Conservation (phyloP, 1,140 invertebrate genomes). For the Marisa cornuarietis region DNA sequence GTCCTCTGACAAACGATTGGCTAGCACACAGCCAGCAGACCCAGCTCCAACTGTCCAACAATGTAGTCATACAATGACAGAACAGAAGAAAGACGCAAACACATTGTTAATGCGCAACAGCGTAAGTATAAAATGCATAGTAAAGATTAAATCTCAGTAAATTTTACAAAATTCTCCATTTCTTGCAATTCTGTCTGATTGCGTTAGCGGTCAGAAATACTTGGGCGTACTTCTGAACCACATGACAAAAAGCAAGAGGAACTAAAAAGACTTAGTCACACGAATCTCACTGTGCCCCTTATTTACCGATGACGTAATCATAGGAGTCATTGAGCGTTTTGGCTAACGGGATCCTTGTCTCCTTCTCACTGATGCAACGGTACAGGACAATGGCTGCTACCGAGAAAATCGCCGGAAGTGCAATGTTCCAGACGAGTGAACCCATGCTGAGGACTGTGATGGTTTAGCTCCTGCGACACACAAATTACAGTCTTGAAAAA, state of each 20-base stretch:
- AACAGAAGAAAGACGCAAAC: too few relatives aligned
- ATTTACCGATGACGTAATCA: conserved; percentile 19
- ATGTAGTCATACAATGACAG: too few relatives aligned
- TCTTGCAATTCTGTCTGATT: too few relatives aligned
- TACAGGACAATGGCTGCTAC: not conserved
- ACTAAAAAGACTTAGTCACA: not conserved
- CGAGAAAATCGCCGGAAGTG: not conserved
- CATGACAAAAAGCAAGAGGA: not conserved
- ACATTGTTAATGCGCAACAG: not conserved
- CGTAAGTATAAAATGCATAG: not conserved
- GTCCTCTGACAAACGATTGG: conserved; percentile 32
- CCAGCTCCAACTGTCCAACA: conserved; percentile 28
- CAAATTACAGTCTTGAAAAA: too few relatives aligned
- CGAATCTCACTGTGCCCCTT: too few relatives aligned
- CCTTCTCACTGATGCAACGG: not conserved
- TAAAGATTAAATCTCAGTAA: too few relatives aligned
- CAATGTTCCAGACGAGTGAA: not conserved
- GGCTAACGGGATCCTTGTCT: conserved; percentile 9
- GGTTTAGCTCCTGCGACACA: too few relatives aligned
- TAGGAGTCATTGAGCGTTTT: conserved; percentile 5
- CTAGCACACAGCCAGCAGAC: conserved; percentile 27
- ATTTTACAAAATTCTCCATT: too few relatives aligned
- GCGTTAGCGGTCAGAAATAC: too few relatives aligned
- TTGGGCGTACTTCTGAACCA: not conserved
- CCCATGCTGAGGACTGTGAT: too few relatives aligned